A percentile compares a stretch with the other conserved stretches of the same genome.
These are phyloP conservation scores for Listronotus oregonensis DNA, from an alignment of 1,140 invertebrate species.

Conservation along the genomic window DNA sequence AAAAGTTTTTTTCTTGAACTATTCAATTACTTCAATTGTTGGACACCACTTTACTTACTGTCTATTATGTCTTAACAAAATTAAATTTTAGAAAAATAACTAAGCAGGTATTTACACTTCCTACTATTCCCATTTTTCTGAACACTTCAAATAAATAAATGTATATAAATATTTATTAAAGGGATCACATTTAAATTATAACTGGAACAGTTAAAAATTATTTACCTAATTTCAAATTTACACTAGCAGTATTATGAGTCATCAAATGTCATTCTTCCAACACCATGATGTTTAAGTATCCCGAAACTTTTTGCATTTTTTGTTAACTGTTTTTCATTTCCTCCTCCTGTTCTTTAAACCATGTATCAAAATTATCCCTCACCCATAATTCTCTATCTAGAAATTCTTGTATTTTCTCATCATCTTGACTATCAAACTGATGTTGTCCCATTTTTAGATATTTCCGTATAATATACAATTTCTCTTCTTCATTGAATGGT, in stretches of 20 bases:
- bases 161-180: neutral
- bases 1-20: no score
- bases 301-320: constrained; percentile 79
- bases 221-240: neutral
- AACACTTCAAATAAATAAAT: no score
- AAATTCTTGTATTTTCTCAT: constrained; percentile 75
- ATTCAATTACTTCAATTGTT: no score
- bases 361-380: constrained; percentile 75
- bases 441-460: constrained; percentile 72
- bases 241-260: constrained; percentile 64
- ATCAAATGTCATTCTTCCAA: constrained; percentile 79
- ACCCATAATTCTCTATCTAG: constrained; percentile 80
- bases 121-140: no score
- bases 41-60: no score
- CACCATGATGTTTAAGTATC: constrained; percentile 82
- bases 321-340: constrained; percentile 79
- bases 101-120: no score
- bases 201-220: neutral
- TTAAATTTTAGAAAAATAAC: no score
- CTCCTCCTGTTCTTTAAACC: constrained; percentile 83
- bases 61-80: no score
- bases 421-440: constrained; percentile 73
- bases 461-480: constrained; percentile 81
- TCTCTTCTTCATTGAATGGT: constrained; percentile 81
- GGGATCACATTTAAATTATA: neutral